Percentiles rank a stretch among this genome's conserved stretches.
phyloP scores from a whole-genome alignment of 2,888 invertebrate genomes.

The Drosophila monieri region DNA sequence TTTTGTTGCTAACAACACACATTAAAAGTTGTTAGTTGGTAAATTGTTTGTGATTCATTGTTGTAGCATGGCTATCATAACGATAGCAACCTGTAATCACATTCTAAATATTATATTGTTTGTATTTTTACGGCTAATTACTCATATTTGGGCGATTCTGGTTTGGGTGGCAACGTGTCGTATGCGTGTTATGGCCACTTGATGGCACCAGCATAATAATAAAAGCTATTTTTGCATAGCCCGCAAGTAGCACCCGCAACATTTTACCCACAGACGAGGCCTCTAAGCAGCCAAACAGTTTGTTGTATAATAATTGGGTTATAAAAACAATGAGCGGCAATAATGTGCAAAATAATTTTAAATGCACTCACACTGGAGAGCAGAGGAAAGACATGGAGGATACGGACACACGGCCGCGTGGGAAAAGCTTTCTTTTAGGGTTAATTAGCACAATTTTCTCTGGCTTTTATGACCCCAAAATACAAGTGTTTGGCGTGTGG shows the following conservation, averaged over 20 bases:
- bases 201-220: conserved; percentile 45
- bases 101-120: conserved; percentile 52
- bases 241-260: conserved; percentile 20
- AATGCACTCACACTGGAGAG: conserved; percentile 41
- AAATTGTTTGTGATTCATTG: conserved; percentile 70
- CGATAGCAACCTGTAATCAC: conserved; percentile 44
- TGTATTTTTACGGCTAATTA: conserved; percentile 62
- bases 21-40: conserved; percentile 63
- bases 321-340: conserved; percentile 72
- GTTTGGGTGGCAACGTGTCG: conserved; percentile 44
- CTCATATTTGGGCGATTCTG: conserved; percentile 41
- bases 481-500: conserved; percentile 71
- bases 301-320: conserved; percentile 67
- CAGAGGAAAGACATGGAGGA: conserved; percentile 26
- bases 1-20: conserved; percentile 40
- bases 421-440: conserved; percentile 67
- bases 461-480: conserved; percentile 72
- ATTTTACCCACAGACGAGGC: conserved; percentile 16
- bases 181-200: conserved; percentile 69
- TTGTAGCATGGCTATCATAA: conserved; percentile 51
- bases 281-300: conserved; percentile 12
- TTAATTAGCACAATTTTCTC: conserved; percentile 79
- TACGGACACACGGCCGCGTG: conserved; percentile 43
- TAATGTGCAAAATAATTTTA: conserved; percentile 78
- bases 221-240: conserved; percentile 53